phyloP scores from a whole-genome alignment of 92 coral and sea anemone species.

The Actinernus sp. region DNA sequence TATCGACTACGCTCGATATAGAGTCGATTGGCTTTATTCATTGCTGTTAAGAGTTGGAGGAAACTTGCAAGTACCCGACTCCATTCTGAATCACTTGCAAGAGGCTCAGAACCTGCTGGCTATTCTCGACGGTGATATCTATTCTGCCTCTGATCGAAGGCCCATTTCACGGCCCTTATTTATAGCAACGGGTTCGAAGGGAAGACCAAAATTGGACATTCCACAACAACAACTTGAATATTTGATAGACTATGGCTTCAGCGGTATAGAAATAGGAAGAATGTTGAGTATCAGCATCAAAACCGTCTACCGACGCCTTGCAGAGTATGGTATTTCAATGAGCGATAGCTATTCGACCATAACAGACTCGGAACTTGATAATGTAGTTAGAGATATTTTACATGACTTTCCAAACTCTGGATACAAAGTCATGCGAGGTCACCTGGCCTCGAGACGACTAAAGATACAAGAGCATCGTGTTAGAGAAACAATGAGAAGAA shows the following conservation, averaged over 20 bases:
- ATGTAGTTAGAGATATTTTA: conserved; percentile 35
- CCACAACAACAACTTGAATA: conserved; percentile 40
- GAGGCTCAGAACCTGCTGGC: conserved; percentile 41
- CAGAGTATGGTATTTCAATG: conserved; percentile 53
- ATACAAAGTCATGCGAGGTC: conserved; percentile 66
- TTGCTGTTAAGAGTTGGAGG: conserved; percentile 64
- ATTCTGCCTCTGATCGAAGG: conserved; percentile 3
- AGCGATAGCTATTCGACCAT: conserved; percentile 54
- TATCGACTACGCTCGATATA: conserved; percentile 61
- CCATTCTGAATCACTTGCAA: conserved; percentile 31
- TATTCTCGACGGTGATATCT: conserved; percentile 27
- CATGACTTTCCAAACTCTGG: conserved; percentile 74
- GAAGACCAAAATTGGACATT: conserved; percentile 54
- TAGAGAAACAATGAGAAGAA: conserved; percentile 67
- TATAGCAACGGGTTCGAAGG: conserved; percentile 55
- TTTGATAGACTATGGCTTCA: conserved; percentile 49
- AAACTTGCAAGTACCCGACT: conserved; percentile 33
- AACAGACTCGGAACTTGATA: conserved; percentile 53
- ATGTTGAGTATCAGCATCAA: conserved; percentile 49
- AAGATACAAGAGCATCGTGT: conserved; percentile 62
- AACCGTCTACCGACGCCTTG: conserved; percentile 66
- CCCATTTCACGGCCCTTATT: conserved; percentile 20
- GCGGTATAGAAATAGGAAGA: conserved; percentile 52
- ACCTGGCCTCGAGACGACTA: conserved; percentile 54
- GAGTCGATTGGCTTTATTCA: conserved; percentile 68